Conservation (phyloP, 2,113 vertebrate genomes). For the Pluvianellus socialis region DNA sequence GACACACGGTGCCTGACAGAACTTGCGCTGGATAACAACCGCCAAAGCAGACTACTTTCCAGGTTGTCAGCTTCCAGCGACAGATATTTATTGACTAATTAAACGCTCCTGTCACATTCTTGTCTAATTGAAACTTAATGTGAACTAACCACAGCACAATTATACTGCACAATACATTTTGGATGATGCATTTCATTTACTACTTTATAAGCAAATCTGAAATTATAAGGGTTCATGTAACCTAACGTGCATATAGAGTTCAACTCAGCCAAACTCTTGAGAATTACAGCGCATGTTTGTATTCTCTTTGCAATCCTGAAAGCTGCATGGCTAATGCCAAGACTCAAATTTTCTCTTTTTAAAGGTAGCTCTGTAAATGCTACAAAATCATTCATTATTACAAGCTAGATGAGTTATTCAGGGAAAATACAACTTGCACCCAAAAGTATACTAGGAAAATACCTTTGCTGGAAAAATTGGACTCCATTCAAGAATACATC, state of each 20-base stretch:
- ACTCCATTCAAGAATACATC: background rate
- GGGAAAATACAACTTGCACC: background rate
- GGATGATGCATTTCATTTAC: background rate
- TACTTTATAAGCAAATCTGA: conserved; percentile 61
- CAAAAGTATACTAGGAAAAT: background rate
- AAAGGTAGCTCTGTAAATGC: background rate
- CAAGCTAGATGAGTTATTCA: background rate
- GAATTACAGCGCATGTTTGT: background rate
- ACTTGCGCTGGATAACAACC: conserved; percentile 56
- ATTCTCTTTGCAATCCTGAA: background rate
- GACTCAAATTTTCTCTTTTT: background rate
- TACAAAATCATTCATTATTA: background rate
- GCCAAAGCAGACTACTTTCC: conserved; percentile 54
- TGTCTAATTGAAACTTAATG: conserved; percentile 70
- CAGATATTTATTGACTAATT: conserved; percentile 63
- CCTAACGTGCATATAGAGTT: background rate
- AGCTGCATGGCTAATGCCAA: background rate
- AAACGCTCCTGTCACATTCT: conserved; percentile 71
- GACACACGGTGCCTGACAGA: conserved; percentile 62
- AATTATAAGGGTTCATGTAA: background rate
- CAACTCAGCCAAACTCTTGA: background rate
- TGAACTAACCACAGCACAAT: conserved; percentile 51
- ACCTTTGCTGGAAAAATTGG: background rate
- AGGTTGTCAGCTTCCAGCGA: conserved; percentile 56
- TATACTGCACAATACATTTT: background rate